Evolutionary conservation across 1,140 invertebrate genomes (phyloP).

Genomic region (Choristoneura fumiferana): DNA sequence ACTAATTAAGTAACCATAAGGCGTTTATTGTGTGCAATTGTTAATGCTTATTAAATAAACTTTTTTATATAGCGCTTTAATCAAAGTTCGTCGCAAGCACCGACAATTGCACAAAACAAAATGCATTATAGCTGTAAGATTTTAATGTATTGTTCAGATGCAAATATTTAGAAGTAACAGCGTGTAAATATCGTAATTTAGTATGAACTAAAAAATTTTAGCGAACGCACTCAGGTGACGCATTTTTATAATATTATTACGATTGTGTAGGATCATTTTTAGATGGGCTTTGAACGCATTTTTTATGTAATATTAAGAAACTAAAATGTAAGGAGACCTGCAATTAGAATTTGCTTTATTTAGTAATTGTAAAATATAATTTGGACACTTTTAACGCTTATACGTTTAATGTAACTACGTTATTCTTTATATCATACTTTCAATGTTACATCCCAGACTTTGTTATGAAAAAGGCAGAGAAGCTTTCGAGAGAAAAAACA

Average conservation of each 20-base stretch:
- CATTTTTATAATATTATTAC: conserved; percentile 52
- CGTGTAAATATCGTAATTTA: conserved; percentile 72
- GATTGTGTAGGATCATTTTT: conserved; percentile 39
- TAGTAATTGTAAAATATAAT: neutral
- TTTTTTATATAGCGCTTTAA: conserved; percentile 2
- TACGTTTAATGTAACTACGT: neutral
- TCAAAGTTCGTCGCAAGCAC: conserved; percentile 31
- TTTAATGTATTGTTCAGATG: conserved; percentile 77
- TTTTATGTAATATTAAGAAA: conserved; percentile 37
- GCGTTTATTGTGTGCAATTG: conserved; percentile 65
- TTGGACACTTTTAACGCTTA: neutral
- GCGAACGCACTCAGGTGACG: conserved; percentile 50
- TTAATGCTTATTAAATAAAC: conserved; percentile 44
- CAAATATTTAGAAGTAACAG: conserved; percentile 76
- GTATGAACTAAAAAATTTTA: conserved; percentile 50
- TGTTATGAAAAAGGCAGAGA: too few species aligned
- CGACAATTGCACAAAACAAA: conserved; percentile 68
- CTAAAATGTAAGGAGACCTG: conserved; percentile 6
- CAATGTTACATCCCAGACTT: too few species aligned
- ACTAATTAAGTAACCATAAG: conserved; percentile 47
- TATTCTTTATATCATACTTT: too few species aligned
- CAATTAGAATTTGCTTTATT: conserved; percentile 13
- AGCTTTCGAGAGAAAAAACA: too few species aligned
- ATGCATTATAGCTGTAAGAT: conserved; percentile 59
- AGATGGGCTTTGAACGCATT: conserved; percentile 46